Conservation (phyloP, 2,797 vertebrate genomes). For the Paramormyrops hopkinsi region DNA sequence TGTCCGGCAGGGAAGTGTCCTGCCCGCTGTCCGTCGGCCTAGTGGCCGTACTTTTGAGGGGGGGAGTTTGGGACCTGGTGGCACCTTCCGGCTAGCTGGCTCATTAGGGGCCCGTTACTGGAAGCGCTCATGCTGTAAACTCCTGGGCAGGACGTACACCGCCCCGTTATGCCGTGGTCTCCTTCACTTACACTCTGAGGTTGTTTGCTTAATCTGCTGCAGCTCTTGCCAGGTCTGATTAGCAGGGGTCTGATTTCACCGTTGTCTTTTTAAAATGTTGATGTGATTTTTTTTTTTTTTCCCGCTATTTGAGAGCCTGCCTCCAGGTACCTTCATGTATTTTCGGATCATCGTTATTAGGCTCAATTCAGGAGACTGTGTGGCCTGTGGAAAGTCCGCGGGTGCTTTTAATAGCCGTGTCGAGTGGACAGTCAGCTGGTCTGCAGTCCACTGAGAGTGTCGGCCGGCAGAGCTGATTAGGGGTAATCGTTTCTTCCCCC, state of each 20-base stretch:
- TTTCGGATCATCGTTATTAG: not conserved
- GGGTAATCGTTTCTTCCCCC: not conserved
- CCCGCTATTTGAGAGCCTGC: not conserved
- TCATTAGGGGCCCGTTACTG: not conserved
- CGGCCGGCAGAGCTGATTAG: not conserved
- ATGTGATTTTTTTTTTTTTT: not conserved
- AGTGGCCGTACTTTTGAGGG: not conserved
- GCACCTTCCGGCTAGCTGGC: not conserved
- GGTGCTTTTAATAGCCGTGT: not conserved
- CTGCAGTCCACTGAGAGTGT: not conserved
- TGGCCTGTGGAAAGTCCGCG: not conserved
- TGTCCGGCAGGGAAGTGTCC: not conserved
- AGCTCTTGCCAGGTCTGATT: not conserved
- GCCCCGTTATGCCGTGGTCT: not conserved
- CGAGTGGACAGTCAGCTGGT: not conserved
- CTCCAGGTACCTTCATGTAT: not conserved
- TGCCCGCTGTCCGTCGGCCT: not conserved
- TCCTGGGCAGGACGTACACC: not conserved
- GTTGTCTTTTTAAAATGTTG: not conserved
- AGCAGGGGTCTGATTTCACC: not conserved
- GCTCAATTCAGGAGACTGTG: not conserved
- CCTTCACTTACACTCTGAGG: too few relatives aligned
- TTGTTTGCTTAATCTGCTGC: not conserved
- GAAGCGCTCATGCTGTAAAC: not conserved
- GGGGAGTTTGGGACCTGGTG: not conserved